Evolutionary conservation across 2,888 invertebrate genomes (phyloP).

Genomic region (Sisyra nigra): DNA sequence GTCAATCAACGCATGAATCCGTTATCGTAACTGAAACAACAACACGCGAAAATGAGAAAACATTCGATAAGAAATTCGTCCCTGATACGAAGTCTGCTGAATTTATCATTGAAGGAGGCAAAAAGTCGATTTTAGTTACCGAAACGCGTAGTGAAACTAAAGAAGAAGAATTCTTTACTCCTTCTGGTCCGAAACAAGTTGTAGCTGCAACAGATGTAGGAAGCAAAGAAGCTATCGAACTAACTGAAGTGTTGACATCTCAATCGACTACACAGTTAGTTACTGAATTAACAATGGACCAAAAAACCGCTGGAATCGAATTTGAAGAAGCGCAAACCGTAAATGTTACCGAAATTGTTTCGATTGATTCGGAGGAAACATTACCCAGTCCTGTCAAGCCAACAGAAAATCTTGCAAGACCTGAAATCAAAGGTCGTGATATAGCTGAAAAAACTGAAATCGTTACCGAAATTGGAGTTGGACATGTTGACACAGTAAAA

Average conservation of each 20-base stretch:
- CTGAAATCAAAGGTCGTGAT: constrained; percentile 16
- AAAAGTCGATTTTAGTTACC: constrained; percentile 12
- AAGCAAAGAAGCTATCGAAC: constrained; percentile 16
- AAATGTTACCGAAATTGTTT: constrained; percentile 16
- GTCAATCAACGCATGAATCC: constrained; percentile 18
- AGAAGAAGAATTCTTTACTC: constrained; percentile 13
- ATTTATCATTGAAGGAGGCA: constrained; percentile 9
- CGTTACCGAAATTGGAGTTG: constrained; percentile 16
- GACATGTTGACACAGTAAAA: constrained; percentile 15
- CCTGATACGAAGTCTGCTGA: constrained; percentile 19
- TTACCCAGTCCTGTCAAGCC: constrained; percentile 14
- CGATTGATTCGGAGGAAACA: constrained; percentile 16
- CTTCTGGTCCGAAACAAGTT: constrained; percentile 11
- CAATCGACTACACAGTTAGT: constrained; percentile 8
- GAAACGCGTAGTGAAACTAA: constrained; percentile 16
- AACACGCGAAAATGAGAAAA: constrained; percentile 24
- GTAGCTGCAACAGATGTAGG: constrained; percentile 13
- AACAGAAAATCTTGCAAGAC: constrained; percentile 14
- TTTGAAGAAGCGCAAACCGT: constrained; percentile 14
- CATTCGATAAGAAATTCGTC: constrained; percentile 17
- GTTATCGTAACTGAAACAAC: constrained; percentile 18
- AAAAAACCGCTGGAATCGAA: constrained; percentile 15
- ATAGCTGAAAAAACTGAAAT: constrained; percentile 13
- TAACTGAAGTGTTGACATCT: constrained; percentile 15
- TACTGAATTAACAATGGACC: constrained; percentile 12